phyloP scores from a whole-genome alignment of 2,113 vertebrate genomes.

The Protobothrops flavoviridis region DNA sequence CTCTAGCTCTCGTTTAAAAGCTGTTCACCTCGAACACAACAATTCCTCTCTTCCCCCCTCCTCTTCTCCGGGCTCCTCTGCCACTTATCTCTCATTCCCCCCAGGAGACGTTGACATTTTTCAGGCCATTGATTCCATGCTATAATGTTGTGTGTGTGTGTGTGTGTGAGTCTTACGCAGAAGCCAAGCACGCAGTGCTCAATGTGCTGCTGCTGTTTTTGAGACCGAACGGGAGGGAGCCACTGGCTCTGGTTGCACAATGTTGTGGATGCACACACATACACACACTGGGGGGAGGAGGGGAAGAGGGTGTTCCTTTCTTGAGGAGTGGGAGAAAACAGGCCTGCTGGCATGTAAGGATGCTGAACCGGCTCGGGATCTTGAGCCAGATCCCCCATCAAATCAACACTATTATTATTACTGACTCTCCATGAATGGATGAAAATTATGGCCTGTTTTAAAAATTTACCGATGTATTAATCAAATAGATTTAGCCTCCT shows the following conservation, averaged over 20 bases:
- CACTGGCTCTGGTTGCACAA: not conserved
- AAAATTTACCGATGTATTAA: no score
- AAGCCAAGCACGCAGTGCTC: slow-evolving; percentile 39
- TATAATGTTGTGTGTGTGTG: slow-evolving; percentile 6
- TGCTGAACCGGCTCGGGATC: no score
- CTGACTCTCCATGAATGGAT: no score
- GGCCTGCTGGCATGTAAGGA: no score
- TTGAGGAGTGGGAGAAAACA: not conserved
- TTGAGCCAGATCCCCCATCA: no score
- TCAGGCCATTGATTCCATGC: slow-evolving; percentile 51
- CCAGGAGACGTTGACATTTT: slow-evolving; percentile 36
- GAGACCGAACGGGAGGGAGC: slow-evolving; percentile 31
- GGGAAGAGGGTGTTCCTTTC: not conserved
- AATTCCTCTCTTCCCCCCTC: slow-evolving; percentile 35
- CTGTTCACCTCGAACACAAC: slow-evolving; percentile 33
- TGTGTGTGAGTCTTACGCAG: not conserved
- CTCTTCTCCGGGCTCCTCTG: slow-evolving; percentile 42
- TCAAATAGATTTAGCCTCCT: no score
- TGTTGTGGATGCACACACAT: slow-evolving; percentile 4
- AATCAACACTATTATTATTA: no score
- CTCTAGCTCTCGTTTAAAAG: slow-evolving; percentile 37
- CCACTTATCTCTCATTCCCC: slow-evolving; percentile 49
- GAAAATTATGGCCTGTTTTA: no score
- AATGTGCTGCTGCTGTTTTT: slow-evolving; percentile 27
- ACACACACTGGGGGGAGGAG: no score